Percentiles rank a stretch among this genome's conserved stretches.
Evolutionary conservation across 37 sponge, comb jelly and placozoan genomes (phyloP).

Genomic region (Diacarnus erythraeanus): DNA sequence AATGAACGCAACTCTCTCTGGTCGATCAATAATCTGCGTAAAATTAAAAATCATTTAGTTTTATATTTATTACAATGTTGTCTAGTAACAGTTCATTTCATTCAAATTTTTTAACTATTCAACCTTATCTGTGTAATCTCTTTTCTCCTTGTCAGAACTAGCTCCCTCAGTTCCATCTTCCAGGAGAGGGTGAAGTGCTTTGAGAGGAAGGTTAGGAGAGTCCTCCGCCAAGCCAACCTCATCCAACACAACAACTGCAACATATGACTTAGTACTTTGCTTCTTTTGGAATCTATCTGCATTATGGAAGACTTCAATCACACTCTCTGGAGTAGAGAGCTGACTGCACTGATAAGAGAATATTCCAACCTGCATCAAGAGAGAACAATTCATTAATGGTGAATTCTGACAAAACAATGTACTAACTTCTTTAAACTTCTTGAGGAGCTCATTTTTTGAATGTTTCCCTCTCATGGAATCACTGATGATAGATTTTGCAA

Average conservation of each 20-base stretch:
- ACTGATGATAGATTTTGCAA: conserved; percentile 63
- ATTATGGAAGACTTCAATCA: conserved; percentile 76
- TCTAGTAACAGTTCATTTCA: no score
- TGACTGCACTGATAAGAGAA: conserved; percentile 93
- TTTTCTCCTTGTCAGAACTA: conserved; percentile 44
- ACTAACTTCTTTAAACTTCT: conserved; percentile 69
- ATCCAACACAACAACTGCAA: conserved; percentile 89
- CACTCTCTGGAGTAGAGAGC: conserved; percentile 82
- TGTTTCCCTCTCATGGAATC: conserved; percentile 68
- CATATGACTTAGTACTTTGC: conserved; percentile 45
- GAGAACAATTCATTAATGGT: no score
- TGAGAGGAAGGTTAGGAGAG: conserved; percentile 88
- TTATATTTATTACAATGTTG: no score
- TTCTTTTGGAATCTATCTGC: conserved; percentile 68
- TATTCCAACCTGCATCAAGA: conserved; percentile 77
- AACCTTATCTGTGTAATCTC: conserved; percentile 14
- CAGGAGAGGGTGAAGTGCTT: conserved; percentile 91
- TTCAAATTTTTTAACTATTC: no score
- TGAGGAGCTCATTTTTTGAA: conserved; percentile 58
- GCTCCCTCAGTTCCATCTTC: conserved; percentile 91
- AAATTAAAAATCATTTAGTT: neutral
- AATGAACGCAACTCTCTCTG: conserved; percentile 76
- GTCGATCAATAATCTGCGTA: conserved; percentile 35
- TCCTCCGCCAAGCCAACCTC: conserved; percentile 97
- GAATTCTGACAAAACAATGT: no score